Base-by-base conservation (phyloP, 2,113 vertebrate species). In the Sylvilagus bachmani region DNA sequence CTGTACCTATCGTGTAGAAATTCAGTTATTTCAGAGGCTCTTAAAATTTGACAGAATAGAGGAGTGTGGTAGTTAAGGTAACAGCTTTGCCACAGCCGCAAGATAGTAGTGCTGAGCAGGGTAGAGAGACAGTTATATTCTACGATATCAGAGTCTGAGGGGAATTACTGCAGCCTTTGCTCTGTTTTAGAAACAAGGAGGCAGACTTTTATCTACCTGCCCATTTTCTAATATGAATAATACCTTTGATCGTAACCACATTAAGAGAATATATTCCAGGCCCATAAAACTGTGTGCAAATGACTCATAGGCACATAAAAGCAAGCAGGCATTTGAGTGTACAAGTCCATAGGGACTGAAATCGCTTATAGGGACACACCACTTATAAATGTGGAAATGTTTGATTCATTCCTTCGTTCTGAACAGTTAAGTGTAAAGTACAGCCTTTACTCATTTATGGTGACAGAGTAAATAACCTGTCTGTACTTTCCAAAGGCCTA, bases 401-500 rank as follows among this genome's bases (percentile, higher is more conserved):
- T 69, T 5, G 9, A 67, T 78, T 49, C 36, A 66, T 38, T 78
- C 13, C 16, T 91, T 93, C 81, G n/a, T 90, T 67, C 21, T 61
- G 44, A 95, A 71, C 53, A 88, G 19, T 62, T 66, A 10, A 53
- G 38, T 67, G 6, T 74, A 78, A 82, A 53, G 88, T 90, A 88
- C 6, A 86, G 13, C 79, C 70, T 91, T 79, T 89, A 36, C 8
- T 78, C 38, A 83, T 82, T 71, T 49, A 74, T 69, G 64, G 55
- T 44, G 33, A 94, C 64, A 91, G 74, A 64, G 44, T 67, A 90
- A 80, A 27, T 58, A 84, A 58, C 80, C 62, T 62, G 44, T 78
- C 53, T 81, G 53, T 67, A 33, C 73, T 95, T 94, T 62, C 64
- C 36, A 83, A 14, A 51, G 66, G 81, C 90, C 90, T 62, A 83